These are phyloP conservation scores for Conistra vaccinii DNA, from an alignment of 2,888 invertebrate genomes.

Conservation along the genomic window DNA sequence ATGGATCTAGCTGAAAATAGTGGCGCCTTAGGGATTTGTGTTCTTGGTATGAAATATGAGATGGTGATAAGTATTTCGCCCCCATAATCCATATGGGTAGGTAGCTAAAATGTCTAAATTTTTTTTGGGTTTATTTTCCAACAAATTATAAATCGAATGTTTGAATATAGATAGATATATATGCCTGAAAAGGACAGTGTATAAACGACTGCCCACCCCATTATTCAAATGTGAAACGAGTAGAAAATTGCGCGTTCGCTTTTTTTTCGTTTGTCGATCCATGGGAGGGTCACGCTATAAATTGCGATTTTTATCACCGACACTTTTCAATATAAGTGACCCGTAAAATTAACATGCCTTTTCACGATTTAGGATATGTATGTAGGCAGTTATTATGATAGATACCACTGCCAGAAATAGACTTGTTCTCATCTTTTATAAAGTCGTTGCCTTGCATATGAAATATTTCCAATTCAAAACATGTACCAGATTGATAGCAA, in stretches of 20 bases:
- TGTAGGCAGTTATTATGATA: constrained; percentile 45
- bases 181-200: constrained; percentile 42
- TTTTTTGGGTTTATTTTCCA: not conserved
- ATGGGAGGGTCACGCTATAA: constrained; percentile 69
- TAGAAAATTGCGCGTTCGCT: constrained; percentile 64
- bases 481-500: not conserved
- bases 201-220: constrained; percentile 55
- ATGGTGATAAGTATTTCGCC: constrained; percentile 37
- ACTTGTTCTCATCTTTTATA: constrained; percentile 1
- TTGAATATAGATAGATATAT: constrained; percentile 30
- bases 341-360: constrained; percentile 71
- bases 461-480: not conserved
- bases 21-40: constrained; percentile 41
- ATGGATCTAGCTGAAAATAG: constrained; percentile 53
- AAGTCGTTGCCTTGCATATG: not conserved
- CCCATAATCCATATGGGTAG: not conserved
- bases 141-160: constrained; percentile 9
- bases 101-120: not conserved
- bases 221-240: constrained; percentile 67
- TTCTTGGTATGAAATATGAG: constrained; percentile 39
- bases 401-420: constrained; percentile 17
- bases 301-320: constrained; percentile 72
- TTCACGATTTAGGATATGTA: constrained; percentile 58
- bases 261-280: constrained; percentile 66
- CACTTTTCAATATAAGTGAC: constrained; percentile 74